Evolutionary conservation across 2,797 vertebrate species (phyloP).

Genomic region (Tapirus indicus): DNA sequence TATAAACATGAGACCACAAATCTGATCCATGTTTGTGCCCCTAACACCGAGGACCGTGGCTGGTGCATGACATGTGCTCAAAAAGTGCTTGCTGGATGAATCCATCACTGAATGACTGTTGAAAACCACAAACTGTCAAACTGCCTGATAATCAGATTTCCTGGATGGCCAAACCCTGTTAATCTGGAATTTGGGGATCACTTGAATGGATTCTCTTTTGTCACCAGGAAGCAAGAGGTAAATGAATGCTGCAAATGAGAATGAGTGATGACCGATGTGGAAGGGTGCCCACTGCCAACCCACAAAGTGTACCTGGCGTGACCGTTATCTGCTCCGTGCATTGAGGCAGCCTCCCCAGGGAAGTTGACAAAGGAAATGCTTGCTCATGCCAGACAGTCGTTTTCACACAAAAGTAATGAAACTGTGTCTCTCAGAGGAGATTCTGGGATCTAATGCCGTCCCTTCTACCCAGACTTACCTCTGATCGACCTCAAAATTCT

Average conservation of each 20-base stretch:
- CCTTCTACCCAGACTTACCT: neutral
- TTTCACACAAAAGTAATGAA: neutral
- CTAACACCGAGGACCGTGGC: fast-evolving
- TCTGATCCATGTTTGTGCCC: neutral
- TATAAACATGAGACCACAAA: neutral
- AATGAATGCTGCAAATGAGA: neutral
- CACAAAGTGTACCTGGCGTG: fast-evolving
- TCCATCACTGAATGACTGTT: neutral
- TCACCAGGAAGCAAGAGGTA: neutral
- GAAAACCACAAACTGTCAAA: neutral
- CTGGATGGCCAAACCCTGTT: neutral
- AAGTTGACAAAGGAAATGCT: neutral
- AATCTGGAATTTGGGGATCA: neutral
- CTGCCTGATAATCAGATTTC: neutral
- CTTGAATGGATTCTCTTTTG: neutral
- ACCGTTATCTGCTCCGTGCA: too few species aligned
- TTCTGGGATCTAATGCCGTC: neutral
- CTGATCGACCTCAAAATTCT: neutral
- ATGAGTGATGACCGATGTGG: fast-evolving
- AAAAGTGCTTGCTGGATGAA: neutral
- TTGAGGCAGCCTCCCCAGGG: neutral
- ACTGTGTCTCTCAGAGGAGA: neutral
- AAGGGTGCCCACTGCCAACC: fast-evolving
- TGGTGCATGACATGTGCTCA: neutral
- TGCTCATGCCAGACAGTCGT: neutral